Percentiles rank a stretch among this genome's conserved stretches.
These are phyloP conservation scores for Platalea minor DNA, from an alignment of 2,797 vertebrate species.

Conservation along the genomic window DNA sequence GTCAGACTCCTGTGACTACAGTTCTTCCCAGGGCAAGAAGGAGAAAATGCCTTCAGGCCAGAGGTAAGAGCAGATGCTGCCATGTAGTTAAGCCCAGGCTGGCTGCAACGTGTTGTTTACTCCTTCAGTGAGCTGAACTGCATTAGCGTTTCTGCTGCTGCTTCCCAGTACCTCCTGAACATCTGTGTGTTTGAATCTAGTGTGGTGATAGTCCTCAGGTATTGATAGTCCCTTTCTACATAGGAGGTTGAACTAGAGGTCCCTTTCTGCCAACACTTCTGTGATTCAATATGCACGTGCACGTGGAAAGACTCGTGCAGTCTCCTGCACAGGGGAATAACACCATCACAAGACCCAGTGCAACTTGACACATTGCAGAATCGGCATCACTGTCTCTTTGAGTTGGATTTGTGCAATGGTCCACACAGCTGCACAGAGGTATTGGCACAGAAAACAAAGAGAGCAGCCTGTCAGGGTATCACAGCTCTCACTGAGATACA, in stretches of 20 bases:
- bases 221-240: background rate
- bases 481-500: background rate
- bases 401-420: background rate
- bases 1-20: constrained; percentile 81
- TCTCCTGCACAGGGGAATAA: background rate
- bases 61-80: constrained; percentile 76
- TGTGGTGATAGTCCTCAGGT: background rate
- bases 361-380: background rate
- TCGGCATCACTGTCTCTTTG: background rate
- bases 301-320: background rate
- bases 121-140: background rate
- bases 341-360: background rate
- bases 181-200: background rate
- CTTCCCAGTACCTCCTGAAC: background rate
- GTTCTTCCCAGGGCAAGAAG: constrained; percentile 72
- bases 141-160: background rate
- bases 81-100: background rate
- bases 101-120: background rate
- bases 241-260: background rate
- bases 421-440: background rate
- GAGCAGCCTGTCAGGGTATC: background rate
- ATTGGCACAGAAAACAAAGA: background rate
- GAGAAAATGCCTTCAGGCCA: constrained; percentile 74
- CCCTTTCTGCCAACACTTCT: background rate
- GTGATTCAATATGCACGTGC: background rate